phyloP scores from a whole-genome alignment of 2,797 vertebrate species.

The Clarias fuscus region DNA sequence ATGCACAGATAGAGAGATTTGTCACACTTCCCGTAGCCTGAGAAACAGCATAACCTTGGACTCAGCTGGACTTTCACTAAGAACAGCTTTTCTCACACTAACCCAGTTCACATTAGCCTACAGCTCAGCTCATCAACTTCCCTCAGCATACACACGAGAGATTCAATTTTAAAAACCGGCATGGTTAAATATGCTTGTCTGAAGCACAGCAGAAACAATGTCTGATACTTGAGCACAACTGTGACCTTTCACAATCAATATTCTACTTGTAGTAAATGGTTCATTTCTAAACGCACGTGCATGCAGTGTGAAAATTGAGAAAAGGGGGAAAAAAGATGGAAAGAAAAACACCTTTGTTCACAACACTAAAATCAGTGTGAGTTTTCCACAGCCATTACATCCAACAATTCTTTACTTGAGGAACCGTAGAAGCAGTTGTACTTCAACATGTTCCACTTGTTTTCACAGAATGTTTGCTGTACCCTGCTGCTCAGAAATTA shows the following conservation, averaged over 20 bases:
- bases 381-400: constrained; percentile 39
- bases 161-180: constrained; percentile 11
- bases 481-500: not conserved
- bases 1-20: constrained; percentile 14
- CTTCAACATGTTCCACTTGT: constrained; percentile 22
- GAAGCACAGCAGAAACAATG: constrained; percentile 10
- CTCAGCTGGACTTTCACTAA: constrained; percentile 29
- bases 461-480: constrained; percentile 33
- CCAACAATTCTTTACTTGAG: constrained; percentile 7
- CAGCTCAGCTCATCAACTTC: constrained; percentile 24
- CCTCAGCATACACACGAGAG: constrained; percentile 1
- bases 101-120: constrained; percentile 13
- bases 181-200: not conserved
- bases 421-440: constrained; percentile 23
- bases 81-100: constrained; percentile 36
- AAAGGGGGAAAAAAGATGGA: not conserved
- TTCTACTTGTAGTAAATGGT: not conserved
- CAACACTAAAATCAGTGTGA: constrained; percentile 23
- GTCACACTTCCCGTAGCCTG: constrained; percentile 28
- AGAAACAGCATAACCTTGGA: constrained; percentile 25
- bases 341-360: constrained; percentile 23
- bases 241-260: constrained; percentile 1
- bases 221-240: constrained; percentile 17
- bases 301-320: not conserved
- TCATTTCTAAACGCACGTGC: not conserved